A percentile compares a stretch with the other conserved stretches of the same genome.
Evolutionary conservation across 2,888 invertebrate genomes (phyloP).

Genomic region (Aethes cnicana): DNA sequence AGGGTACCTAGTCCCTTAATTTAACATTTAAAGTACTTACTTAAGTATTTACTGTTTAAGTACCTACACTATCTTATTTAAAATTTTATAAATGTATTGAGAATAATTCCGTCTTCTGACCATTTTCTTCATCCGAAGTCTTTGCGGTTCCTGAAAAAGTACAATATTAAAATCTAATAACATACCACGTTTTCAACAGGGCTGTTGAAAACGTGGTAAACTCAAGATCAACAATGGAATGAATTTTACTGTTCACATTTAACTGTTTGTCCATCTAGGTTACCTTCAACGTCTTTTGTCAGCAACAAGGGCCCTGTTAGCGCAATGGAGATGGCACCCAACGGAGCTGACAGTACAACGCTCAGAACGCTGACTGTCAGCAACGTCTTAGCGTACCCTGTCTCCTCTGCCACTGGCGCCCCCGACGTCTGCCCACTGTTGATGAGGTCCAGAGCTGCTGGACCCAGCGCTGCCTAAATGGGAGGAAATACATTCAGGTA

Average conservation of each 20-base stretch:
- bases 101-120: constrained; percentile 4
- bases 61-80: background rate
- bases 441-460: constrained; percentile 84
- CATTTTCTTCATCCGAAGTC: constrained; percentile 17
- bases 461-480: constrained; percentile 86
- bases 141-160: constrained; percentile 9
- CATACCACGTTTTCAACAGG: background rate
- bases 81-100: constrained; percentile 6
- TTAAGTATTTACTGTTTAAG: background rate
- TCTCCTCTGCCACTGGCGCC: constrained; percentile 56
- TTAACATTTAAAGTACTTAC: background rate
- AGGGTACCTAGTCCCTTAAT: no score
- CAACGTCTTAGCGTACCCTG: constrained; percentile 83
- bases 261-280: no score
- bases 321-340: constrained; percentile 87
- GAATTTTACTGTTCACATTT: no score
- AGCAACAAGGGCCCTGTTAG: constrained; percentile 84
- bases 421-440: constrained; percentile 61
- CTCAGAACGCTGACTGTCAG: constrained; percentile 87
- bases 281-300: constrained; percentile 38
- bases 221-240: no score
- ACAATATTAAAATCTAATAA: background rate
- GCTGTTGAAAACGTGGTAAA: background rate
- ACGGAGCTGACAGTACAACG: constrained; percentile 88
- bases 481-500: background rate